Evolutionary conservation across 2,888 invertebrate species (phyloP).

Genomic region (Brachynemurus nebulosus): DNA sequence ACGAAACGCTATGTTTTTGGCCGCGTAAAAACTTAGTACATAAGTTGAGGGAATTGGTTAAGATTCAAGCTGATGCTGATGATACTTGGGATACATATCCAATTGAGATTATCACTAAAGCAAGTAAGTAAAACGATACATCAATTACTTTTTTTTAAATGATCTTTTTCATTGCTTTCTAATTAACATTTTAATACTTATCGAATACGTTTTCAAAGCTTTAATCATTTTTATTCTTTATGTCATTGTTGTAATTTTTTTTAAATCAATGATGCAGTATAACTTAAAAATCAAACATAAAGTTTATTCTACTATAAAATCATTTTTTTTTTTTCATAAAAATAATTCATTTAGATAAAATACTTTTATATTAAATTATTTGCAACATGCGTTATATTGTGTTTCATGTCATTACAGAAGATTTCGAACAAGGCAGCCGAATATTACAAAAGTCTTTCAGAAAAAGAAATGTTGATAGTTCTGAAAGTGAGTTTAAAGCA

Average conservation of each 20-base stretch:
- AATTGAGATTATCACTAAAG: neutral
- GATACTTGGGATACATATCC: neutral
- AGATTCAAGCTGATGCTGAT: neutral
- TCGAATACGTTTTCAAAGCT: too few species aligned
- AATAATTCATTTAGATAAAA: too few species aligned
- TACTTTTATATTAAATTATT: neutral
- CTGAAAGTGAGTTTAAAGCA: neutral
- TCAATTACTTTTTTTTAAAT: neutral
- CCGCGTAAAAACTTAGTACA: neutral
- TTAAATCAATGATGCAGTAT: too few species aligned
- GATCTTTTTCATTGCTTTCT: neutral
- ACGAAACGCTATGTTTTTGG: neutral
- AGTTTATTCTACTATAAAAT: too few species aligned
- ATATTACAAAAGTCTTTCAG: neutral
- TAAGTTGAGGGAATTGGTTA: neutral
- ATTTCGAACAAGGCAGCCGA: neutral
- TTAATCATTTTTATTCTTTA: too few species aligned
- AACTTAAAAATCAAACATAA: too few species aligned
- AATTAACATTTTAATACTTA: too few species aligned
- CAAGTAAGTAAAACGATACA: neutral
- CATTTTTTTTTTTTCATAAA: too few species aligned
- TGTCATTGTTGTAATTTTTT: too few species aligned
- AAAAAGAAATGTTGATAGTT: neutral
- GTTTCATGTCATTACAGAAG: neutral
- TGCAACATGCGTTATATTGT: neutral